Conservation (phyloP, 37 sponge, comb jelly and placozoan species). For the Beroe forskalii region DNA sequence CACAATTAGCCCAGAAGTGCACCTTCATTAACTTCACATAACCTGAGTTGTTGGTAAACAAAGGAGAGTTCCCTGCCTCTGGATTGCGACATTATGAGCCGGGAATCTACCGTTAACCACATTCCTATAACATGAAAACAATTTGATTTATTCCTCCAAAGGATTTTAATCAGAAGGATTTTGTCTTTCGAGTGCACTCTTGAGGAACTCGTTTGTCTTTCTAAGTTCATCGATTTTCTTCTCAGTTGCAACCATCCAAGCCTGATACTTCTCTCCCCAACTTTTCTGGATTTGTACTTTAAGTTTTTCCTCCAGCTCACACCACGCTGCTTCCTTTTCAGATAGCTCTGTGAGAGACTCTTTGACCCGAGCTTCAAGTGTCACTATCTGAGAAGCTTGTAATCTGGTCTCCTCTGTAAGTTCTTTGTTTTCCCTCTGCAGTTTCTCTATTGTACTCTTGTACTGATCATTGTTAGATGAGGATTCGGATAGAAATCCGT, state of each 20-base stretch:
- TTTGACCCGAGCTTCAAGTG: neutral
- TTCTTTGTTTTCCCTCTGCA: neutral
- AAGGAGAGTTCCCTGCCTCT: too few relatives aligned
- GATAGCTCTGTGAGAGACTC: constrained; percentile 47
- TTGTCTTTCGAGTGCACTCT: constrained; percentile 28
- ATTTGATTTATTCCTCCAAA: too few relatives aligned
- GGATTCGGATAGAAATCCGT: neutral
- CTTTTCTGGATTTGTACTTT: constrained; percentile 42
- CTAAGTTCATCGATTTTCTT: constrained; percentile 58
- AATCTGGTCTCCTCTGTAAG: constrained; percentile 14
- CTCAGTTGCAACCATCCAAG: constrained; percentile 62
- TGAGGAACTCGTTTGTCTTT: constrained; percentile 48
- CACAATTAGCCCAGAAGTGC: too few relatives aligned
- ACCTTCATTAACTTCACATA: too few relatives aligned
- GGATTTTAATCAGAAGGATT: too few relatives aligned
- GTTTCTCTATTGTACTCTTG: neutral
- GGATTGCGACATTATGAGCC: too few relatives aligned
- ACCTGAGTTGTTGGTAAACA: too few relatives aligned
- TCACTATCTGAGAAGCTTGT: constrained; percentile 19
- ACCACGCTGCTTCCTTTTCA: constrained; percentile 60
- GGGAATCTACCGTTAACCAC: too few relatives aligned
- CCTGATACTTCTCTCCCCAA: constrained; percentile 57
- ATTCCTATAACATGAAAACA: too few relatives aligned
- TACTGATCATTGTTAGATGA: neutral
- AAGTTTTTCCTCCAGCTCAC: constrained; percentile 42